phyloP scores from a whole-genome alignment of 2,888 invertebrate species.

The Eupsilia transversa region DNA sequence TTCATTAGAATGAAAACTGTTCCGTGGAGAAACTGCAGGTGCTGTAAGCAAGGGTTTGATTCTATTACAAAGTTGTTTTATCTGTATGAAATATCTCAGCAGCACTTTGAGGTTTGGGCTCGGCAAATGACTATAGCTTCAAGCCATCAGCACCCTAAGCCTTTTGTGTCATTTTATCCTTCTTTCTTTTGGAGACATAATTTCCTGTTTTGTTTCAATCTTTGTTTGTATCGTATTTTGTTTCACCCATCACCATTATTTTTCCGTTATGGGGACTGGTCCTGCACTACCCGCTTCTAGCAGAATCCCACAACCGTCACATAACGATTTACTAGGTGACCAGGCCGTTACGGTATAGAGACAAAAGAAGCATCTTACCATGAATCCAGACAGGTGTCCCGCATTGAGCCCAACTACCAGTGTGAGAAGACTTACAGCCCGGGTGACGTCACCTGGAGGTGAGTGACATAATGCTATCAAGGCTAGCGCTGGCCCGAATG shows the following conservation, averaged over 20 bases:
- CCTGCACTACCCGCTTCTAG: background rate
- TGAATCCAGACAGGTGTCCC: slow-evolving; percentile 93
- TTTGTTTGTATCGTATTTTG: background rate
- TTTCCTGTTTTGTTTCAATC: background rate
- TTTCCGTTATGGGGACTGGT: background rate
- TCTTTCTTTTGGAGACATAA: background rate
- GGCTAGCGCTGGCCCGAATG: slow-evolving; percentile 92
- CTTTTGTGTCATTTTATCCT: background rate
- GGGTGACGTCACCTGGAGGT: slow-evolving; percentile 83
- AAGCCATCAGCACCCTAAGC: background rate
- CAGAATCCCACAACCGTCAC: background rate
- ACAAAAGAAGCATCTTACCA: slow-evolving; percentile 79
- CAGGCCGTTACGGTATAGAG: background rate
- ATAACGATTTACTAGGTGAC: background rate
- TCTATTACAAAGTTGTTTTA: background rate
- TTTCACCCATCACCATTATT: background rate
- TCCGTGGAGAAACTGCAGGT: background rate
- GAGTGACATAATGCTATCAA: slow-evolving; percentile 91
- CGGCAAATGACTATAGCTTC: background rate
- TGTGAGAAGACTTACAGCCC: slow-evolving; percentile 92
- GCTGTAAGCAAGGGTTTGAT: too few relatives aligned
- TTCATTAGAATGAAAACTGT: background rate
- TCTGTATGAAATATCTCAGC: background rate
- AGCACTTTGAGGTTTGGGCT: background rate
- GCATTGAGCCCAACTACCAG: slow-evolving; percentile 93